These are phyloP conservation scores for Tenthredo scrophulariae DNA, from an alignment of 2,888 invertebrate species.

Conservation along the genomic window DNA sequence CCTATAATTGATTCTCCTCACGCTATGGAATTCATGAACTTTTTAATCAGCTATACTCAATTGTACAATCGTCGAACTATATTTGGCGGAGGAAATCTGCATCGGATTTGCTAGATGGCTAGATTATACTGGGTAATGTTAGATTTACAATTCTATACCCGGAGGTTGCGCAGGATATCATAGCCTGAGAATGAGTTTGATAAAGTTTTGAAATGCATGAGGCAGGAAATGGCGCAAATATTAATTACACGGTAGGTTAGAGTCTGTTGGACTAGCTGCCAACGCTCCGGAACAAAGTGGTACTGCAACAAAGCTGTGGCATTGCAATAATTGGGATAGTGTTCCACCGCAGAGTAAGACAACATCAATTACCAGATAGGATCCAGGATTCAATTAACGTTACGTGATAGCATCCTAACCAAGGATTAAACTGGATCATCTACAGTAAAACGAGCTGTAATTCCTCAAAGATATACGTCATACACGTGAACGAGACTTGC, in stretches of 20 bases:
- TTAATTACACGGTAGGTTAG: constrained; percentile 31
- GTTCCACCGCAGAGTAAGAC: constrained; percentile 15
- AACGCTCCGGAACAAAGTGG: constrained; percentile 27
- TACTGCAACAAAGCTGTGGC: constrained; percentile 33
- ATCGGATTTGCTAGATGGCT: not conserved
- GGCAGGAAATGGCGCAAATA: constrained; percentile 19
- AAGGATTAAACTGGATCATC: constrained; percentile 10
- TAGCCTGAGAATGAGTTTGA: constrained; percentile 11
- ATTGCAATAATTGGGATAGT: constrained; percentile 22
- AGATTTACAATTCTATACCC: constrained; percentile 15
- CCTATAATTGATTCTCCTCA: not conserved
- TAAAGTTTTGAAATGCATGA: constrained; percentile 8
- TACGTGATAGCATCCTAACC: constrained; percentile 33
- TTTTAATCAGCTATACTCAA: not conserved
- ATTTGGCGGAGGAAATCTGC: not conserved
- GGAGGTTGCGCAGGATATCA: not conserved
- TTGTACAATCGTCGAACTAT: not conserved
- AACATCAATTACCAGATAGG: constrained; percentile 45
- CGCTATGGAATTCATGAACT: not conserved
- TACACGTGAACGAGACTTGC: not conserved
- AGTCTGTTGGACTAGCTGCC: constrained; percentile 15
- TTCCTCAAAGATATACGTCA: not conserved
- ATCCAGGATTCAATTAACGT: constrained; percentile 49
- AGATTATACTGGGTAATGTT: not conserved
- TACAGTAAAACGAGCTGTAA: not conserved